These are phyloP conservation scores for Rhodinocichla rosea DNA, from an alignment of 2,113 vertebrate species.

Conservation along the genomic window DNA sequence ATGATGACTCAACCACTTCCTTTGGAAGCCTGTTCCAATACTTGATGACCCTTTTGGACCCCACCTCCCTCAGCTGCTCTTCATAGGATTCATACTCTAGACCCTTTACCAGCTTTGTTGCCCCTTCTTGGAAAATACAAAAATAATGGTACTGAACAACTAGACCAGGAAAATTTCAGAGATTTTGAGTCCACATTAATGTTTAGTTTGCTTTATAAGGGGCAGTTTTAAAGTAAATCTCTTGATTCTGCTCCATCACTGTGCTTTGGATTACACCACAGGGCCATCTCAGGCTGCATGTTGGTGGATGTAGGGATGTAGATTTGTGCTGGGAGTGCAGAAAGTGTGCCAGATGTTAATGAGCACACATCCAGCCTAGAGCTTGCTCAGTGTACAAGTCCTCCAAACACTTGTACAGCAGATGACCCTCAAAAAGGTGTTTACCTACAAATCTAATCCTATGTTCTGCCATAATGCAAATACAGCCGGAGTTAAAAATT, in stretches of 20 bases:
- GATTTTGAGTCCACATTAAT: fast-evolving
- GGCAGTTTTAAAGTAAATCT: background rate
- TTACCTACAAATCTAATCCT: background rate
- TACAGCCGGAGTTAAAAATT: background rate
- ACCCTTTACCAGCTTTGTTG: background rate
- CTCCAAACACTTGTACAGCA: background rate
- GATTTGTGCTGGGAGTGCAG: background rate
- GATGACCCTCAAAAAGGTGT: background rate
- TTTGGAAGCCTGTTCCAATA: background rate
- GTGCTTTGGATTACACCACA: background rate
- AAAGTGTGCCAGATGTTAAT: background rate
- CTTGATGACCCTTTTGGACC: background rate
- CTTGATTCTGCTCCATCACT: fast-evolving
- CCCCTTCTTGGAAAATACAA: background rate
- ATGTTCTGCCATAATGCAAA: fast-evolving
- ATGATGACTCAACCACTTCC: background rate
- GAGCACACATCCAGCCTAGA: background rate
- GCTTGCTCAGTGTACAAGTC: background rate
- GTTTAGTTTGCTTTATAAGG: background rate
- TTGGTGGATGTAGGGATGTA: no score
- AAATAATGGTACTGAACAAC: background rate
- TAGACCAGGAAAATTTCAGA: background rate
- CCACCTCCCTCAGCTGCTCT: background rate
- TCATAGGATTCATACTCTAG: background rate
- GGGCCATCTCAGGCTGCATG: background rate